These are phyloP conservation scores for Eledona agricola DNA, from an alignment of 2,888 invertebrate genomes.

Conservation along the genomic window DNA sequence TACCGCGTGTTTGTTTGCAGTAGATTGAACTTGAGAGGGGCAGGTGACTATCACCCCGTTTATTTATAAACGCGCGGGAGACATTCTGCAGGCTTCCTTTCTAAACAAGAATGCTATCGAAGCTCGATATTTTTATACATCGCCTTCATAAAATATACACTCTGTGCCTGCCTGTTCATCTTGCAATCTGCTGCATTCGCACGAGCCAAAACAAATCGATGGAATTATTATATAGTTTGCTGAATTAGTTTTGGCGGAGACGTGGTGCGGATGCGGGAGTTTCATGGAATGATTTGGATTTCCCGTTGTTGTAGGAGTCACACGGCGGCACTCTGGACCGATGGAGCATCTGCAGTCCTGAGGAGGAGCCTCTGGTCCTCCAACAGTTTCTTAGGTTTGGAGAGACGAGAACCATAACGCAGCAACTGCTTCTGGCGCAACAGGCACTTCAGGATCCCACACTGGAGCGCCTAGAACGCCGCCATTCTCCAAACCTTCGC, in stretches of 20 bases:
- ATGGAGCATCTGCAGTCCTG: slow-evolving; percentile 87
- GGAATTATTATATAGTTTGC: slow-evolving; percentile 20
- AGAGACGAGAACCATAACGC: slow-evolving; percentile 85
- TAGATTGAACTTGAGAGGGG: slow-evolving; percentile 55
- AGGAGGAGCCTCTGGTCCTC: slow-evolving; percentile 90
- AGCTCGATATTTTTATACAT: slow-evolving; percentile 59
- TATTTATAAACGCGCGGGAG: slow-evolving; percentile 59
- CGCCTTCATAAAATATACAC: slow-evolving; percentile 56
- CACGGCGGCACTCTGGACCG: slow-evolving; percentile 83
- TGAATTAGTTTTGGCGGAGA: too few species aligned
- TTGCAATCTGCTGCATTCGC: slow-evolving; percentile 48
- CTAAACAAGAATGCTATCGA: slow-evolving; percentile 57
- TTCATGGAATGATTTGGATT: neutral
- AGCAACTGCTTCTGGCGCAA: slow-evolving; percentile 71
- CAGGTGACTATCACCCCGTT: slow-evolving; percentile 58
- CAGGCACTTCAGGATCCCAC: slow-evolving; percentile 68
- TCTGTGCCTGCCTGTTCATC: slow-evolving; percentile 52
- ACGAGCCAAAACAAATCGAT: slow-evolving; percentile 34
- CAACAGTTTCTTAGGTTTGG: slow-evolving; percentile 92
- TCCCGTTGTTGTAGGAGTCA: slow-evolving; percentile 55
- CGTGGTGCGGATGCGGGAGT: neutral
- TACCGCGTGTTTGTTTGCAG: slow-evolving; percentile 53
- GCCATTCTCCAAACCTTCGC: slow-evolving; percentile 57
- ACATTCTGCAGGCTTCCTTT: slow-evolving; percentile 59
- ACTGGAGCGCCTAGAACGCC: slow-evolving; percentile 68